These are phyloP conservation scores for Cheilinus undulatus DNA, from an alignment of 2,113 vertebrate genomes.

Conservation along the genomic window DNA sequence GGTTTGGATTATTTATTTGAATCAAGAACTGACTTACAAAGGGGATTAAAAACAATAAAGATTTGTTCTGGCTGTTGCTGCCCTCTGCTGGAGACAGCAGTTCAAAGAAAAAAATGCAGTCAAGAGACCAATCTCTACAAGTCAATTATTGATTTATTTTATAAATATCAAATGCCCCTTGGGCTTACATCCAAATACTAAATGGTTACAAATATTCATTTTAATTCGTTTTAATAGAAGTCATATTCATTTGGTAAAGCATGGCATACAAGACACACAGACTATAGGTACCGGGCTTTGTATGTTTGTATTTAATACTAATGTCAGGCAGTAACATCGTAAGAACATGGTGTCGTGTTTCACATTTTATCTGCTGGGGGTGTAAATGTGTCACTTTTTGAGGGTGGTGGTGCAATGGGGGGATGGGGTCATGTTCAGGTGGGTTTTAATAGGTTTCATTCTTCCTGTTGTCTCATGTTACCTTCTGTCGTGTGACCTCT, in stretches of 20 bases:
- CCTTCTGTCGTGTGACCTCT: no score
- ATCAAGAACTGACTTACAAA: not conserved
- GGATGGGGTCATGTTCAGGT: no score
- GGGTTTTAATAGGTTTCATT: no score
- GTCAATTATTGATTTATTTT: not conserved
- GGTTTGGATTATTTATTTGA: not conserved
- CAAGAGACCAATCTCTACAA: not conserved
- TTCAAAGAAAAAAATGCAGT: constrained; percentile 2
- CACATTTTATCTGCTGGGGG: not conserved
- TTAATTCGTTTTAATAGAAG: no score
- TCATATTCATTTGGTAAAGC: no score
- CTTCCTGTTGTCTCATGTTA: no score
- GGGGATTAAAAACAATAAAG: not conserved
- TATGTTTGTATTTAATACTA: no score
- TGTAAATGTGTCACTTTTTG: no score
- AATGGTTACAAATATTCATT: no score
- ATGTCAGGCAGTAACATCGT: not conserved
- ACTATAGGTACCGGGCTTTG: not conserved
- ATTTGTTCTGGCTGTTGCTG: constrained; percentile 67
- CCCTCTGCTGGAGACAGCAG: constrained; percentile 67
- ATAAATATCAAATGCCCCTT: not conserved
- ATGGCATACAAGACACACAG: not conserved
- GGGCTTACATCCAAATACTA: no score
- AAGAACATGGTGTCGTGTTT: not conserved
- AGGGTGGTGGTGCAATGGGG: no score